phyloP scores from a whole-genome alignment of 2,888 invertebrate genomes.

The Agriopis marginaria region DNA sequence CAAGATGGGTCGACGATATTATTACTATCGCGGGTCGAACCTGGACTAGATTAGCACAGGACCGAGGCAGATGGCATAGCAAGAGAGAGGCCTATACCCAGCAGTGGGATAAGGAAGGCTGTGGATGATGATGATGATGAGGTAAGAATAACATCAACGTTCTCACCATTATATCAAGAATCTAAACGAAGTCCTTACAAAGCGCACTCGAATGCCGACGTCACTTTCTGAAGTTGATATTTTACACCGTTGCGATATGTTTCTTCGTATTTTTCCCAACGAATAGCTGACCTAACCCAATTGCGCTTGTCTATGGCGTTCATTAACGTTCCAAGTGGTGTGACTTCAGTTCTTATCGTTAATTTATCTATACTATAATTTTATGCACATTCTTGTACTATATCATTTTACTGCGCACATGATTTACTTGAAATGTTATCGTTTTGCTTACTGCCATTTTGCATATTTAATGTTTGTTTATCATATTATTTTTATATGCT shows the following conservation, averaged over 20 bases:
- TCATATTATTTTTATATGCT: background rate
- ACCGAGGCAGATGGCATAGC: too few species aligned
- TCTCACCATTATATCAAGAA: background rate
- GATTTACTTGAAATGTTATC: background rate
- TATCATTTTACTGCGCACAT: constrained; percentile 10
- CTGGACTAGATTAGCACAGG: too few species aligned
- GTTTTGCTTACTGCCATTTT: too few species aligned
- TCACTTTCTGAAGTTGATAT: constrained; percentile 10
- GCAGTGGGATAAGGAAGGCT: too few species aligned
- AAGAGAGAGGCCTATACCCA: too few species aligned
- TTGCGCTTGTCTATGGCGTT: constrained; percentile 51
- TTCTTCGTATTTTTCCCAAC: constrained; percentile 23
- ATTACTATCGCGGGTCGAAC: too few species aligned
- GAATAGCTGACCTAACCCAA: constrained; percentile 58
- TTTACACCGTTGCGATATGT: background rate
- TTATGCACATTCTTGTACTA: constrained; percentile 4
- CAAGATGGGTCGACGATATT: too few species aligned
- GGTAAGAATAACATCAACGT: too few species aligned
- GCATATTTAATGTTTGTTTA: too few species aligned
- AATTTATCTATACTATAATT: constrained; percentile 5
- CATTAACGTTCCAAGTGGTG: constrained; percentile 40
- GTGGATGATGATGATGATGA: too few species aligned
- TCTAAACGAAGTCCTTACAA: constrained; percentile 16
- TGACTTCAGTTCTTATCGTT: constrained; percentile 9
- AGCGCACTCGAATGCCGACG: background rate